Percentiles rank a stretch among this genome's conserved stretches.
phyloP scores from a whole-genome alignment of 2,888 invertebrate genomes.

The Callimorpha dominula region DNA sequence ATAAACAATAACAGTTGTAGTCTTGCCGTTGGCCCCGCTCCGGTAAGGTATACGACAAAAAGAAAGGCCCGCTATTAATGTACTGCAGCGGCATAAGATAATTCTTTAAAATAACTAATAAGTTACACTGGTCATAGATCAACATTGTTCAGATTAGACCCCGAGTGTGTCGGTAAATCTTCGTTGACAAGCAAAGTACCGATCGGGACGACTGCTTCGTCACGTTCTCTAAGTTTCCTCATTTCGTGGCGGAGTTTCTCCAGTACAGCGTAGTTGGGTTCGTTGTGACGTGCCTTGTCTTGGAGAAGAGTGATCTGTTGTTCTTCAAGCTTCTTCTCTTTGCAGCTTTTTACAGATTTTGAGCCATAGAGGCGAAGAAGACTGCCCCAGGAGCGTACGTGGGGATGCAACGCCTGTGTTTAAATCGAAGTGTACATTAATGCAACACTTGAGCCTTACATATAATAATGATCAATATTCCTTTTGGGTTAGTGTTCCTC shows the following conservation, averaged over 20 bases:
- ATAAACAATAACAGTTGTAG: too few species aligned
- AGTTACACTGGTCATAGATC: slow-evolving; percentile 84
- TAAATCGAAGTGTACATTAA: too few species aligned
- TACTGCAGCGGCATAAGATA: neutral
- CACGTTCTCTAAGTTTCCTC: slow-evolving; percentile 90
- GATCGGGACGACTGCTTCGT: slow-evolving; percentile 87
- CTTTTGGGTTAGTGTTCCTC: too few species aligned
- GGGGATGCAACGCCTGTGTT: slow-evolving; percentile 94
- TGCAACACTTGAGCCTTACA: too few species aligned
- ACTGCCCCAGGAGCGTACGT: slow-evolving; percentile 98
- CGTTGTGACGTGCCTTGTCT: slow-evolving; percentile 94
- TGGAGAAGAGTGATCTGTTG: slow-evolving; percentile 96
- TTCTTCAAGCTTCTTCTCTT: slow-evolving; percentile 96
- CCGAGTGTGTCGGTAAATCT: slow-evolving; percentile 90
- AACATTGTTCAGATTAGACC: slow-evolving; percentile 92
- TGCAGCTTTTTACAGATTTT: slow-evolving; percentile 95
- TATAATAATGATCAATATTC: too few species aligned
- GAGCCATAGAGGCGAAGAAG: slow-evolving; percentile 97
- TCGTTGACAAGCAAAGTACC: slow-evolving; percentile 83
- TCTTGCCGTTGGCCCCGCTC: neutral
- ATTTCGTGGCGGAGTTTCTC: slow-evolving; percentile 94
- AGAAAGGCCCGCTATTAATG: neutral
- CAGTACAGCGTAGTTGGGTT: slow-evolving; percentile 96
- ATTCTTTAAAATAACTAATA: neutral
- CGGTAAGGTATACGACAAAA: neutral